Conservation (phyloP, 2,888 invertebrate species). For the Pantelozetes paolii region DNA sequence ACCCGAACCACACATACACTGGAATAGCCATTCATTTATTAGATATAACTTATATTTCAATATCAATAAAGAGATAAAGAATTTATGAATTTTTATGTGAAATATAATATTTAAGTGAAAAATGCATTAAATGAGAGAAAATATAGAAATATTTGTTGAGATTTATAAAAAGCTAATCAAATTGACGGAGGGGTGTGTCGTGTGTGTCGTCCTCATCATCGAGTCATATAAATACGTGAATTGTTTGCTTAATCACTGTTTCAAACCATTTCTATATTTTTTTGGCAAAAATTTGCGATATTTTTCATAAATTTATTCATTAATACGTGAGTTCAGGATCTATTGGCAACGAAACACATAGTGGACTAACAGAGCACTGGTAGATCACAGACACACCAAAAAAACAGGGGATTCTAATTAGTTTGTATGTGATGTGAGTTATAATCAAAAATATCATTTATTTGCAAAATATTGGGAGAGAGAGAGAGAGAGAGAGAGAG, state of each 20-base stretch:
- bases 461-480: background rate
- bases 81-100: background rate
- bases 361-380: background rate
- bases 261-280: background rate
- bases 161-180: slow-evolving; percentile 29
- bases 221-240: slow-evolving; percentile 7
- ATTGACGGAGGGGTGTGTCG: slow-evolving; percentile 20
- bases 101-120: background rate
- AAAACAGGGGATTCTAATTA: too few relatives aligned
- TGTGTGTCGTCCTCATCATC: background rate
- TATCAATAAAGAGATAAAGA: too few relatives aligned
- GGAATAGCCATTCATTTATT: too few relatives aligned
- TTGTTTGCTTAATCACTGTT: slow-evolving; percentile 23
- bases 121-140: background rate
- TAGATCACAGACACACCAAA: background rate
- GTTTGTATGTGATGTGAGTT: slow-evolving; percentile 16
- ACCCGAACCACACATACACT: too few relatives aligned
- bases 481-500: too few relatives aligned
- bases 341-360: background rate
- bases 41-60: too few relatives aligned
- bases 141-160: slow-evolving; percentile 24
- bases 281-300: slow-evolving; percentile 3
- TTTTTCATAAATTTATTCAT: slow-evolving; percentile 3
- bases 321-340: background rate
- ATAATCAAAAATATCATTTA: slow-evolving; percentile 27